Conservation (phyloP, 1,140 invertebrate species). For the Bombus sylvicola region DNA sequence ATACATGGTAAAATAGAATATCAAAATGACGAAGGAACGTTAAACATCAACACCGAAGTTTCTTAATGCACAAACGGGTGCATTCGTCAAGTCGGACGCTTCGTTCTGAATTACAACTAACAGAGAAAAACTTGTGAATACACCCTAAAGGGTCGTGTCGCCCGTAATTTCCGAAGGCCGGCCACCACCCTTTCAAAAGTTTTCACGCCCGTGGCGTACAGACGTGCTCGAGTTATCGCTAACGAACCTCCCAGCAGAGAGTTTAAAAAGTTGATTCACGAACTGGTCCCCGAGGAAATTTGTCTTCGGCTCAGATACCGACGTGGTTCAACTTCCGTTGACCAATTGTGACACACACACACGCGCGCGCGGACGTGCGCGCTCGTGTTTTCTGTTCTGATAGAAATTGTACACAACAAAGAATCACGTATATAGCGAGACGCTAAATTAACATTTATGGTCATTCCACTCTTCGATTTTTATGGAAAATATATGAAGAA, state of each 20-base stretch:
- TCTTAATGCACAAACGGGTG: constrained; percentile 18
- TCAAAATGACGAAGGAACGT: background rate
- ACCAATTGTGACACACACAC: constrained; percentile 51
- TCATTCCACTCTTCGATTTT: background rate
- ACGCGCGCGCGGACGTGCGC: background rate
- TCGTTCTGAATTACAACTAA: constrained; percentile 34
- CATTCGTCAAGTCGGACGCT: constrained; percentile 9
- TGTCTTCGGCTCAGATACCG: constrained; percentile 53
- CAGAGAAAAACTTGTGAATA: constrained; percentile 47
- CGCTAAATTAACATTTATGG: background rate
- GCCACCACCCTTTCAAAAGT: constrained; percentile 55
- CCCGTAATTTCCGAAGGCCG: constrained; percentile 56
- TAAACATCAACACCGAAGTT: constrained; percentile 9
- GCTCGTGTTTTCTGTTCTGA: background rate
- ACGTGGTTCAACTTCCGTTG: constrained; percentile 14
- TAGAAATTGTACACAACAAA: background rate
- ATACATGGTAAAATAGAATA: background rate
- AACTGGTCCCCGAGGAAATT: constrained; percentile 72
- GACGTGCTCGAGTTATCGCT: constrained; percentile 68
- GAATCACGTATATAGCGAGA: no score
- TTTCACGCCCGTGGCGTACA: constrained; percentile 49
- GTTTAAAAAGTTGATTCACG: constrained; percentile 72
- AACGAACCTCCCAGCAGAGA: constrained; percentile 67
- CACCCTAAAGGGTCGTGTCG: constrained; percentile 37
- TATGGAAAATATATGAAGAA: background rate